Conservation (phyloP, 2,888 invertebrate genomes). For the Notocelia uddmanniana region DNA sequence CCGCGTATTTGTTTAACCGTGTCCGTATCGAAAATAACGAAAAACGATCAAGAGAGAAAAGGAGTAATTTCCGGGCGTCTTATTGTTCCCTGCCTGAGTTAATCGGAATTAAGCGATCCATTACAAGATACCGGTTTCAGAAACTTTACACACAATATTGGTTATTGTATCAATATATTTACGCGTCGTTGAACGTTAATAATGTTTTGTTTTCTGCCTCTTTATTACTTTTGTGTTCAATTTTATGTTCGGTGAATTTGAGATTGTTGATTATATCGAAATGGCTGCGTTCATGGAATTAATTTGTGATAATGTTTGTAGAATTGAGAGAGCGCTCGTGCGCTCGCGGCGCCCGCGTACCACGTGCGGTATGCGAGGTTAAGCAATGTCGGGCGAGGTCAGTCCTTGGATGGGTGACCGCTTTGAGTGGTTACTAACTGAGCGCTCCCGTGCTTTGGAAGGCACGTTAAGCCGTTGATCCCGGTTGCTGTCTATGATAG, state of each 20-base stretch:
- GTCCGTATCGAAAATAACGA: conserved; percentile 45
- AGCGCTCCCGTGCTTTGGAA: no score
- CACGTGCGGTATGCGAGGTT: no score
- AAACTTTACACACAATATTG: conserved; percentile 11
- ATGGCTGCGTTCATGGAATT: neutral
- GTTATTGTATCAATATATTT: conserved; percentile 12
- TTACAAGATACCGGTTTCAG: conserved; percentile 42
- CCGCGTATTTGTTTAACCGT: conserved; percentile 2
- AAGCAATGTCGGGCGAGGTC: no score
- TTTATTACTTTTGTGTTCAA: conserved; percentile 10
- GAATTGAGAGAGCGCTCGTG: no score
- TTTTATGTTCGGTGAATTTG: neutral
- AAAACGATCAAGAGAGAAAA: conserved; percentile 46
- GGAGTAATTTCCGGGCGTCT: conserved; percentile 48
- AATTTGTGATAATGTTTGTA: neutral
- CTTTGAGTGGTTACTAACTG: no score
- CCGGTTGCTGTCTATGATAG: no score
- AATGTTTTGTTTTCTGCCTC: conserved; percentile 16
- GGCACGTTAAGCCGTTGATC: no score
- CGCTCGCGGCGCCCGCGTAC: no score
- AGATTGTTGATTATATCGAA: neutral
- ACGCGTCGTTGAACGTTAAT: conserved; percentile 12
- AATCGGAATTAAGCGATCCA: conserved; percentile 50
- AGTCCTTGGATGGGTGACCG: no score
- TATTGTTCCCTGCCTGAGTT: conserved; percentile 47